A percentile compares a stretch with the other conserved stretches of the same genome.
Evolutionary conservation across 2,888 invertebrate species (phyloP).

Genomic region (Elysia crispata): DNA sequence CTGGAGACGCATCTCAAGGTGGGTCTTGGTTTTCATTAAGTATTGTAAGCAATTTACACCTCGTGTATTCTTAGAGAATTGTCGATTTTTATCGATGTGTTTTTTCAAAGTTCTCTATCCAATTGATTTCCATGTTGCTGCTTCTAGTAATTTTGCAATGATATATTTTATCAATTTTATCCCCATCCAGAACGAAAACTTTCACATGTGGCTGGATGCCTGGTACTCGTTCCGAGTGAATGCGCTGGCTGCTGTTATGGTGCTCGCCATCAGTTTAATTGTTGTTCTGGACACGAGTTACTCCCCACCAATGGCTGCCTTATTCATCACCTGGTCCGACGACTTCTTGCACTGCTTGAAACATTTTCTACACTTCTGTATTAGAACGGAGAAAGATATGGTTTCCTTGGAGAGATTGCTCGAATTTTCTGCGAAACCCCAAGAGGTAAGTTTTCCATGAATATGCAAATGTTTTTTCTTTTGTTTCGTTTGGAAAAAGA

Average conservation of each 20-base stretch:
- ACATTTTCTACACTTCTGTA: not conserved
- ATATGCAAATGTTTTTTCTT: too few species aligned
- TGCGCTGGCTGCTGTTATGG: not conserved
- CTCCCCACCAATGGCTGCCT: constrained; percentile 19
- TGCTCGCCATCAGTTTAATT: constrained; percentile 9
- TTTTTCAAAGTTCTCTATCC: too few species aligned
- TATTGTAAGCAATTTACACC: too few species aligned
- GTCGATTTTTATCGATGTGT: too few species aligned
- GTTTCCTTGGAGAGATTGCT: constrained; percentile 40
- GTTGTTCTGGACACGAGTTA: not conserved
- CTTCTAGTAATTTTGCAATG: too few species aligned
- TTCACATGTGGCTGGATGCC: not conserved
- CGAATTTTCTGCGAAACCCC: constrained; percentile 33
- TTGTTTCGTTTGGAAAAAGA: too few species aligned
- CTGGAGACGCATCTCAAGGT: constrained; percentile 59
- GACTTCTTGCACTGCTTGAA: constrained; percentile 14
- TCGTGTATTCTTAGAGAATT: too few species aligned
- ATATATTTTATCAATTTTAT: too few species aligned
- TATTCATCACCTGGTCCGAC: not conserved
- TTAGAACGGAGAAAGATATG: constrained; percentile 28
- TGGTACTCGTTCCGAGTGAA: constrained; percentile 32
- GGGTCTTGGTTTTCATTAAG: not conserved
- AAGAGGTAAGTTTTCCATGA: constrained; percentile 23
- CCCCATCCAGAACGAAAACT: not conserved
- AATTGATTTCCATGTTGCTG: too few species aligned